Evolutionary conservation across 2,113 vertebrate species (phyloP).

Genomic region (Seriola dumerili): DNA sequence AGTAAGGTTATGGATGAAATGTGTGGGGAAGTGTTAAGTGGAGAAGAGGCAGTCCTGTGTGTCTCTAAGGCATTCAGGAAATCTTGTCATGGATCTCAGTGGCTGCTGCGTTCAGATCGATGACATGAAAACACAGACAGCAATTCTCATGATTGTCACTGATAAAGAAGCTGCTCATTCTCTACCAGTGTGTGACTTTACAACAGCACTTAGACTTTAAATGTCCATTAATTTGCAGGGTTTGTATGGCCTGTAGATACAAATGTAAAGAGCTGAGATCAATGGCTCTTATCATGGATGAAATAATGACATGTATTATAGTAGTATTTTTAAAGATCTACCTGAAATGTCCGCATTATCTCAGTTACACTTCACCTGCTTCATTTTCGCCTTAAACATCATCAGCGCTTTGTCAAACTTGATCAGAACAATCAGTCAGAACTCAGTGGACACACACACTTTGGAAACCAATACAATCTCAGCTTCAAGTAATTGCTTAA

Average conservation of each 20-base stretch:
- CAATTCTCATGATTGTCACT: conserved; percentile 36
- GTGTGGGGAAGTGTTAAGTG: background rate
- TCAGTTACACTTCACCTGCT: background rate
- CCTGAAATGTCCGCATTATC: conserved; percentile 14
- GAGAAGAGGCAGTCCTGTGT: background rate
- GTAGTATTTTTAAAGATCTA: background rate
- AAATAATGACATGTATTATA: conserved; percentile 4
- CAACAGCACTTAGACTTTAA: conserved; percentile 4
- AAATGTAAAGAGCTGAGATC: conserved; percentile 2
- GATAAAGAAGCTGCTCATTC: background rate
- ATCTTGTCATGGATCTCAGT: background rate
- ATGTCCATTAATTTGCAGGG: background rate
- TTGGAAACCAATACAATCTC: conserved; percentile 62
- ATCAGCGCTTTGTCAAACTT: background rate
- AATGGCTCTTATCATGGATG: background rate
- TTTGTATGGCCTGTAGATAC: conserved; percentile 13
- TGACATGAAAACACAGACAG: background rate
- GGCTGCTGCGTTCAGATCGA: background rate
- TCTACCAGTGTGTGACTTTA: conserved; percentile 8
- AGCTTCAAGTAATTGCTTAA: conserved; percentile 82
- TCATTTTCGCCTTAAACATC: background rate
- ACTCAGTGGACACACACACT: conserved; percentile 47
- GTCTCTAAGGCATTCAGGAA: conserved; percentile 39
- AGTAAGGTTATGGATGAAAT: background rate
- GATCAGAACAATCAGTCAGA: conserved; percentile 24